A percentile compares a stretch with the other conserved stretches of the same genome.
Evolutionary conservation across 2,797 vertebrate genomes (phyloP).

Genomic region (Salarias fasciatus): DNA sequence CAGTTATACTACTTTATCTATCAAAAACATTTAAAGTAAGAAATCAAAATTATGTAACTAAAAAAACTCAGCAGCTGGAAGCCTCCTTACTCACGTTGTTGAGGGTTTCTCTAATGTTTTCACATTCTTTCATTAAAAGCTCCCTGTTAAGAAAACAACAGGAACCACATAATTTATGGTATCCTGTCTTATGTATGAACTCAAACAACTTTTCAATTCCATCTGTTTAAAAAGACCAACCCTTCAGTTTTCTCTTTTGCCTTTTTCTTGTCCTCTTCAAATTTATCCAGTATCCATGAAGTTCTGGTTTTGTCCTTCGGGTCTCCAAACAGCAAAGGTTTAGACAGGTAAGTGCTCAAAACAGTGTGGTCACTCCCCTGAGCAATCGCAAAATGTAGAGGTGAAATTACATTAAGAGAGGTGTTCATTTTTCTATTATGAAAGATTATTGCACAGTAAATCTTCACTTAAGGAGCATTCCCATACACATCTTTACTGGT

Average conservation of each 20-base stretch:
- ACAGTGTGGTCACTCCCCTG: conserved; percentile 88
- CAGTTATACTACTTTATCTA: neutral
- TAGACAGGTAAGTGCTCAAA: conserved; percentile 88
- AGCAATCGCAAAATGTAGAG: conserved; percentile 2
- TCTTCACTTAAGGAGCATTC: too few species aligned
- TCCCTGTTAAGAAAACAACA: conserved; percentile 80
- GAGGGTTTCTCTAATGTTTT: conserved; percentile 82
- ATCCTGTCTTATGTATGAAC: neutral
- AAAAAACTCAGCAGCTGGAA: neutral
- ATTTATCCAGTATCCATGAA: conserved; percentile 85
- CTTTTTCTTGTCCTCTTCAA: conserved; percentile 89
- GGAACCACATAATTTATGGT: neutral
- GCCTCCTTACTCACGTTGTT: conserved; percentile 84
- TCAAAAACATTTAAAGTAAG: neutral
- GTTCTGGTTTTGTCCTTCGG: conserved; percentile 78
- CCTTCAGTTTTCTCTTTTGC: conserved; percentile 89
- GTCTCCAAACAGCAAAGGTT: conserved; percentile 90
- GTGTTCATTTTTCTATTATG: too few species aligned
- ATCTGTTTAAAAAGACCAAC: conserved; percentile 70
- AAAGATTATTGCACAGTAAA: too few species aligned
- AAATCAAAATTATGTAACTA: neutral
- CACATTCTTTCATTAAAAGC: conserved; percentile 81
- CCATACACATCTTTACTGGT: too few species aligned
- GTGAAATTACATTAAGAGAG: too few species aligned
- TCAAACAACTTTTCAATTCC: neutral